Percentiles rank a stretch among this genome's conserved stretches.
Conservation (phyloP, 1,140 invertebrate genomes). For the Hetaerina americana region DNA sequence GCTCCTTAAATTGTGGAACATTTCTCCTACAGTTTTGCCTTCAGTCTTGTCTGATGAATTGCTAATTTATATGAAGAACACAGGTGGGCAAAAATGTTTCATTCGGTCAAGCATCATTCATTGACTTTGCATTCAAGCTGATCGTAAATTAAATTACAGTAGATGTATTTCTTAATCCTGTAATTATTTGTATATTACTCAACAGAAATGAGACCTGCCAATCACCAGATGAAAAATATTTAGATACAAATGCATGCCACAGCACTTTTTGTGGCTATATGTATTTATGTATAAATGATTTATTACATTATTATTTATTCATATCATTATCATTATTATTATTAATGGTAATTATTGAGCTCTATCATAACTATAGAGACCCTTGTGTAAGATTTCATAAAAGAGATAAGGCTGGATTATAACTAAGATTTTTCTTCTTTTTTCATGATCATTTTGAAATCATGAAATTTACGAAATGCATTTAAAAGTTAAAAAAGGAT, state of each 20-base stretch:
- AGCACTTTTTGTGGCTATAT: neutral
- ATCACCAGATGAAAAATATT: neutral
- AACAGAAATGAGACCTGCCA: neutral
- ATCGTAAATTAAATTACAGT: neutral
- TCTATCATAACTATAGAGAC: neutral
- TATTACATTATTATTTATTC: slow-evolving; percentile 2
- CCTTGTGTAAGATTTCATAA: neutral
- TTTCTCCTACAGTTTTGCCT: neutral
- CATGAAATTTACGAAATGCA: neutral
- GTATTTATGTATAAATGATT: neutral
- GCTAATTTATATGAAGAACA: slow-evolving; percentile 5
- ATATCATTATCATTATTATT: neutral
- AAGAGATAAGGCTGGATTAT: neutral
- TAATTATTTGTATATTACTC: neutral
- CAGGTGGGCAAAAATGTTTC: slow-evolving; percentile 3
- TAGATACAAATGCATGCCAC: neutral
- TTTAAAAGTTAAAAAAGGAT: neutral
- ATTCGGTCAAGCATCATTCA: neutral
- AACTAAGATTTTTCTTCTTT: neutral
- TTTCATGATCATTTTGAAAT: neutral
- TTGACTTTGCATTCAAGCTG: neutral
- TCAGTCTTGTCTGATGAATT: slow-evolving; percentile 7
- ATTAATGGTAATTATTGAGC: neutral
- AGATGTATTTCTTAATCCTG: neutral
- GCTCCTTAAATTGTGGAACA: neutral